phyloP scores from a whole-genome alignment of 2,888 invertebrate species.

The Lottia scabra region DNA sequence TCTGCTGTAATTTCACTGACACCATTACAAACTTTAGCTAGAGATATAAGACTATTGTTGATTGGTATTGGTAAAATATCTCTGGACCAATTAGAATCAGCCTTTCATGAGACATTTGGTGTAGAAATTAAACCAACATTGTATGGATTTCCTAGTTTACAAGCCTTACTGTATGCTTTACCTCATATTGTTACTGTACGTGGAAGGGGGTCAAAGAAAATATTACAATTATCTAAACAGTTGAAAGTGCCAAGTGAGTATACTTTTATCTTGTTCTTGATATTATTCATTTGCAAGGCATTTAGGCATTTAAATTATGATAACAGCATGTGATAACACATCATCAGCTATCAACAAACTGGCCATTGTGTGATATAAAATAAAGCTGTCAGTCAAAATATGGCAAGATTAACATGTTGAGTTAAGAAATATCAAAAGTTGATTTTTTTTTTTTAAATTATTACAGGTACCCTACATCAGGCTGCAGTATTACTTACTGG shows the following conservation, averaged over 20 bases:
- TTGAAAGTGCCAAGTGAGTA: constrained; percentile 37
- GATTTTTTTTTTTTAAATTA: neutral
- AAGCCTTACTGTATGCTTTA: constrained; percentile 73
- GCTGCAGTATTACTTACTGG: constrained; percentile 12
- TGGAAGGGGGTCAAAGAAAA: constrained; percentile 66
- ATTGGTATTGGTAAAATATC: constrained; percentile 71
- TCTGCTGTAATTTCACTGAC: constrained; percentile 60
- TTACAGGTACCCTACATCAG: constrained; percentile 36
- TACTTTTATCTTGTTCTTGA: neutral
- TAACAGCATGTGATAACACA: no score
- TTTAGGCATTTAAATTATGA: no score
- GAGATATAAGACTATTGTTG: constrained; percentile 73
- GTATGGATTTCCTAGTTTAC: constrained; percentile 72
- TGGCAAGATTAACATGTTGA: neutral
- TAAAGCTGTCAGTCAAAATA: neutral
- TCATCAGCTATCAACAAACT: no score
- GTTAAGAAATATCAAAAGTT: neutral
- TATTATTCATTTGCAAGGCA: neutral
- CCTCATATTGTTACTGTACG: constrained; percentile 72
- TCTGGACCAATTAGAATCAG: constrained; percentile 57
- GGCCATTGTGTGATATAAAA: neutral
- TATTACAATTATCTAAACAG: constrained; percentile 42
- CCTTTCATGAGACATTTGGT: constrained; percentile 65
- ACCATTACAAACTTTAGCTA: constrained; percentile 72
- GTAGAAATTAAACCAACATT: constrained; percentile 72